phyloP scores from a whole-genome alignment of 2,888 invertebrate species.

The Drosophila nr. perissopoda region DNA sequence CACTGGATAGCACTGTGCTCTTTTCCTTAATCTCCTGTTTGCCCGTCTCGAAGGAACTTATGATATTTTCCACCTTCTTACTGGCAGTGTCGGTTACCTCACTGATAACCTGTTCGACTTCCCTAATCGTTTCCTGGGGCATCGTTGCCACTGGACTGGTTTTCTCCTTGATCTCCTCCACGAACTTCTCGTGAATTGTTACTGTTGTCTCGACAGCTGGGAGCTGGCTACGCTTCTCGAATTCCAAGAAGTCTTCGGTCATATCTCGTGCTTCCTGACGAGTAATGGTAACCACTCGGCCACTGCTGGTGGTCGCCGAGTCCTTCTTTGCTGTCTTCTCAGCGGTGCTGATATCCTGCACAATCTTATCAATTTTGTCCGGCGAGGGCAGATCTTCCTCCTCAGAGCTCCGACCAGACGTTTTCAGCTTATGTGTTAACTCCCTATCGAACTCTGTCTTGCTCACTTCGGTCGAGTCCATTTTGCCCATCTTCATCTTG shows the following conservation, averaged over 20 bases:
- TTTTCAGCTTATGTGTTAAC: constrained; percentile 83
- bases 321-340: constrained; percentile 67
- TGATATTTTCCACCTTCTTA: constrained; percentile 77
- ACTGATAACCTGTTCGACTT: constrained; percentile 68
- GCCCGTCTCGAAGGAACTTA: constrained; percentile 70
- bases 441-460: constrained; percentile 85
- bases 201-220: constrained; percentile 51
- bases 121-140: constrained; percentile 59
- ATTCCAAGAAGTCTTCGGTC: constrained; percentile 81
- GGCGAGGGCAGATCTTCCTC: constrained; percentile 68
- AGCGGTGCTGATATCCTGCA: constrained; percentile 69
- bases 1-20: constrained; percentile 11
- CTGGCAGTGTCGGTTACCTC: constrained; percentile 71
- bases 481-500: constrained; percentile 84
- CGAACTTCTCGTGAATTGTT: constrained; percentile 71
- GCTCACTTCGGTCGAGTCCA: constrained; percentile 83
- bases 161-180: constrained; percentile 77
- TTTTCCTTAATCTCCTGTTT: constrained; percentile 50
- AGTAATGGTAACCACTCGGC: constrained; percentile 60
- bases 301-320: constrained; percentile 46
- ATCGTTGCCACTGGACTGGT: constrained; percentile 48
- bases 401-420: constrained; percentile 81
- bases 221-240: constrained; percentile 77
- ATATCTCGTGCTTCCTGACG: constrained; percentile 79
- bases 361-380: constrained; percentile 71